Evolutionary conservation across 2,797 vertebrate species (phyloP).

Genomic region (Pseudopleuronectes americanus): DNA sequence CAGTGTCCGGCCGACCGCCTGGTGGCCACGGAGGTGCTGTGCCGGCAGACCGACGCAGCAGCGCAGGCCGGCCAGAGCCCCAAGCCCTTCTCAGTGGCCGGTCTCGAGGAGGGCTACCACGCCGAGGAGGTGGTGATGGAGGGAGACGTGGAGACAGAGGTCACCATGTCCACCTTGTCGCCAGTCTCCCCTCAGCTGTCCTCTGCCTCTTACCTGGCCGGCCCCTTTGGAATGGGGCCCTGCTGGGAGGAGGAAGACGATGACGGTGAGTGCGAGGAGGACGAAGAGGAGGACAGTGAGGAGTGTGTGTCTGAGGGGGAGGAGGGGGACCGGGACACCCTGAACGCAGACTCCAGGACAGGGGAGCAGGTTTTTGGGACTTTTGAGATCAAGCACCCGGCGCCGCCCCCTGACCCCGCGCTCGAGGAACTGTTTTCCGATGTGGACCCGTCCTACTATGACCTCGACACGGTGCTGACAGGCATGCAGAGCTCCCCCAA

Average conservation of each 20-base stretch:
- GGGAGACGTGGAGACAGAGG: conserved; percentile 70
- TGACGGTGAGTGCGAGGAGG: conserved; percentile 73
- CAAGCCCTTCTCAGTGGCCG: conserved; percentile 73
- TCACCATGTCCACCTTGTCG: conserved; percentile 75
- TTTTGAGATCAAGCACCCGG: conserved; percentile 89
- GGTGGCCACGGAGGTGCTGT: conserved; percentile 91
- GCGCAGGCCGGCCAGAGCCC: conserved; percentile 77
- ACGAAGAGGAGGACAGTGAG: conserved; percentile 84
- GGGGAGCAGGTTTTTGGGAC: conserved; percentile 94
- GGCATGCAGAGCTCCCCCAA: conserved; percentile 92
- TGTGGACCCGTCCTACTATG: conserved; percentile 94
- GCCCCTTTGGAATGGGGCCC: conserved; percentile 76
- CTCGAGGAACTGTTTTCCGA: conserved; percentile 95
- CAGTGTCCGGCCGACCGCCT: conserved; percentile 88
- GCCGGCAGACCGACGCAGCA: conserved; percentile 82
- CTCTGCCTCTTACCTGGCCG: conserved; percentile 74
- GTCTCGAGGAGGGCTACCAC: conserved; percentile 75
- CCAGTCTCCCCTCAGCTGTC: conserved; percentile 70
- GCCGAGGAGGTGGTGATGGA: conserved; percentile 82
- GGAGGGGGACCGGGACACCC: conserved; percentile 80
- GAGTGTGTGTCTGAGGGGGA: conserved; percentile 82
- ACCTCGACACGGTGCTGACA: conserved; percentile 94
- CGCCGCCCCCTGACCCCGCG: conserved; percentile 82
- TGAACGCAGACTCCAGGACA: conserved; percentile 84
- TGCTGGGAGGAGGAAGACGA: conserved; percentile 85